Base-by-base conservation (phyloP, 2,113 vertebrate genomes). In the Cisticola juncidis region DNA sequence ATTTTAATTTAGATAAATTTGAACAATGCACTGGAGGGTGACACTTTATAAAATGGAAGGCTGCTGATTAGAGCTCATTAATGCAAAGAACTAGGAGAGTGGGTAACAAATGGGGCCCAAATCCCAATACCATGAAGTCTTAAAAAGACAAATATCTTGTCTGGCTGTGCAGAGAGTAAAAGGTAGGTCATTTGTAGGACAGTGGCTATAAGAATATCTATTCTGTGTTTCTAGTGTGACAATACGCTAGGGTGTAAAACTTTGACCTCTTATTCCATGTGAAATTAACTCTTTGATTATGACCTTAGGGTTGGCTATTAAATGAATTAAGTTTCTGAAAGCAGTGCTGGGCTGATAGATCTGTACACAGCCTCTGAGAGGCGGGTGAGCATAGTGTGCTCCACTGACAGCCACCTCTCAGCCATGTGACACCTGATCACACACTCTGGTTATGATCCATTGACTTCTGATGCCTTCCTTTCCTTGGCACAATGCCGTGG, bases 1-100 rank as follows among this genome's bases (percentile, higher is more conserved):
- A 97, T 97, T 96, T 97, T 96, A 96, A 97, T 97, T 97, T 95
- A 97, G 96, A 96, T 97, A 95, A 91, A 91, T 81, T 70, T 90
- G 84, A 94, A 87, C 79, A 90, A 60, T 74, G 77, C 64, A 56
- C 66, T 45, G 23, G 78, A 92, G 92, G 48, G 80, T 91, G 79
- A 70, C 61, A 62, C 69, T 88, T 60, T 9, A 40, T 66, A 48
- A 86, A 90, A 86, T 58, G 72, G 71, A 73, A 96, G 26, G 44
- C 79, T 93, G 66, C 85, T 68, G 87, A 93, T 83, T 77, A 78
- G 68, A 86, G 50, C 70, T 57, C 9, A 8, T 71, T 90, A 83
- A 82, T 0, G 0, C 4, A 3, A 57, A 61, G 78, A 90, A 51
- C 24, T 62, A 29, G 68, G 57, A 74, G 72, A 70, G 51, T 40